Evolutionary conservation across 2,797 vertebrate species (phyloP), one percentile per base, ranked within the genome.

Genomic region (Lerista edwardsae): DNA sequence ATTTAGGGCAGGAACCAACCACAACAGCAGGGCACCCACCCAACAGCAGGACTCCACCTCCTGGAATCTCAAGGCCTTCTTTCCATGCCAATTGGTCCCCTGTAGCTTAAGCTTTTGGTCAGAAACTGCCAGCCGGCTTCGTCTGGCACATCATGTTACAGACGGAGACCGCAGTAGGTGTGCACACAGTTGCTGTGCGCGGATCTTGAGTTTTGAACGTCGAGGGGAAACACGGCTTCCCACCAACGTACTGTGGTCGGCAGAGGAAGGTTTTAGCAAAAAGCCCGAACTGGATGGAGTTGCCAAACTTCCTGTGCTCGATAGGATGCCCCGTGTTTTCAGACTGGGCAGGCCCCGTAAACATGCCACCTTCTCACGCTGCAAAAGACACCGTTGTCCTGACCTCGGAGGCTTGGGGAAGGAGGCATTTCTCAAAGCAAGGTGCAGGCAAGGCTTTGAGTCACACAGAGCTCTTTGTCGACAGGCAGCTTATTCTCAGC

Each of bases 301-400:
- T 85, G 31, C 79, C 47, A 80, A 47, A 81, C 47, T 80, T 85
- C 84, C 84, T 85, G 78, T 9, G 36, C 23, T 69, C 71, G 21
- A 68, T 75, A 47, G 29, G 23, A 9, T 44, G 47, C 19, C 29
- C 25, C 10, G 29, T 68, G 10, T 76, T 83, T 29, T 67, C 55
- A n/a, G 81, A 55, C 39, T 3, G 14, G 0, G 41, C 59, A 3
- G 17, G 44, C 62, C 31, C 29, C 11, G 2, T 39, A 27, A n/a
- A 39, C 61, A 57, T 57, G 31, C 34, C 31, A 65, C n/a, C 9
- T 31, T 79, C 57, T 72, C 68, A 23, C 8, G 25, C 21, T 36
- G 25, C 34, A 2, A 29, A 36, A 44, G 34, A 6, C 4, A n/a
- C 41, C 2, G 12, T 36, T 15, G 8, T 10, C 47, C 47, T 51